Base-by-base conservation (phyloP, 2,797 vertebrate genomes). In the Mormyrus hasselquistii region DNA sequence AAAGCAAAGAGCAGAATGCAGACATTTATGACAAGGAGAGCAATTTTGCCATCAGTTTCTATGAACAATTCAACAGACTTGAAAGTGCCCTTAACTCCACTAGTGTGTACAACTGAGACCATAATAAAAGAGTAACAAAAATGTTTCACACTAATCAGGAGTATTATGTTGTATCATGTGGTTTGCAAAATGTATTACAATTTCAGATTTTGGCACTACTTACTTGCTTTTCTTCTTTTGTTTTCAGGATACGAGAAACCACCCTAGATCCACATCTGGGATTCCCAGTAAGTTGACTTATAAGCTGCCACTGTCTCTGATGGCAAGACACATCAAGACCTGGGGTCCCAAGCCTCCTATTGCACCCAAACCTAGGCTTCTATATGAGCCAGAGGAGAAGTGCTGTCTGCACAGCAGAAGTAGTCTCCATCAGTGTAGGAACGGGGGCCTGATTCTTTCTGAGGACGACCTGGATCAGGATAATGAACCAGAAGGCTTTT, bases 281-380 rank as follows among this genome's bases (percentile, higher is more conserved):
- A 94, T 96, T 92, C 92, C 95, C 49, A 92, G 95, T 93, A 94
- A 95, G 88, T 92, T 95, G 91, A 93, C 92, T 73, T 94, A 96
- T 89, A 96, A 93, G 92, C 95, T 95, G 88, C 94, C 95, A 90
- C 94, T 94, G 88, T 94, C 95, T 0, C 94, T 96, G 88, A 92
- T 94, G 91, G 95, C 96, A 91, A 94, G 92, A 90, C 92, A 94
- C 49, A 95, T 93, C 91, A 92, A 95, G 94, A 93, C 95, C 83
- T 96, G 97, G 93, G 96, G 97, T 89, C 97, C 96, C 7, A 99
- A 98, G 92, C 97, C 97, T 89, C 96, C 95, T 29, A 95, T 98
- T 2, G 96, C 97, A 91, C 97, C 97, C 0, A 99, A 99, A 94
- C 97, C 97, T 89, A 97, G 95, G 94, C 93, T 97, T 90, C 93